These are phyloP conservation scores for Gisinianus flammeolus DNA, from an alignment of 2,888 invertebrate species.

Conservation along the genomic window DNA sequence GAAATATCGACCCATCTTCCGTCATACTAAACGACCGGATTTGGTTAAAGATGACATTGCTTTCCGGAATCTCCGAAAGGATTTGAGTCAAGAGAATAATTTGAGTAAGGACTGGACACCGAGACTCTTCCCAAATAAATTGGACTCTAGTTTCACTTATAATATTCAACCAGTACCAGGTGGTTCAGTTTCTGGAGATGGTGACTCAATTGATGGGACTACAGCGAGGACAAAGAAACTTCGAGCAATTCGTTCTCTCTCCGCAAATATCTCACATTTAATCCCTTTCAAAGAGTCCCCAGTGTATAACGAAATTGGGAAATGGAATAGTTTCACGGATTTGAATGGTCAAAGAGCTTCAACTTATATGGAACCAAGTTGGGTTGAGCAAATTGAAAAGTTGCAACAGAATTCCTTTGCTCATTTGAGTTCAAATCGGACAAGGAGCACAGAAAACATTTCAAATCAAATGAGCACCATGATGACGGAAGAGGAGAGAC, in stretches of 20 bases:
- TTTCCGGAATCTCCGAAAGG: conserved; percentile 82
- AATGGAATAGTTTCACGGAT: conserved; percentile 57
- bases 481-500: no score
- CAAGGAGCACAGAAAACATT: background rate
- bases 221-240: conserved; percentile 71
- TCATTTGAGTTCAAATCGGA: background rate
- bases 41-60: conserved; percentile 86
- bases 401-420: conserved; percentile 41
- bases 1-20: conserved; percentile 67
- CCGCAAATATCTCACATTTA: conserved; percentile 81
- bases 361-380: conserved; percentile 54
- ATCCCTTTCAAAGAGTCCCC: conserved; percentile 63
- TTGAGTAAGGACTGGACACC: conserved; percentile 57
- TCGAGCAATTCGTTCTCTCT: conserved; percentile 79
- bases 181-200: background rate
- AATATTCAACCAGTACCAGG: background rate
- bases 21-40: conserved; percentile 76
- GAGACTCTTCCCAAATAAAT: conserved; percentile 43
- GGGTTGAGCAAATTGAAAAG: conserved; percentile 58
- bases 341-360: conserved; percentile 42
- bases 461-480: no score
- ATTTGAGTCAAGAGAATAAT: conserved; percentile 64
- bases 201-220: background rate
- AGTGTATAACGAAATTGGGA: conserved; percentile 47
- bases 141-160: conserved; percentile 1